These are phyloP conservation scores for Oxygymnocypris stewartii DNA, from an alignment of 2,113 vertebrate species.

Conservation along the genomic window DNA sequence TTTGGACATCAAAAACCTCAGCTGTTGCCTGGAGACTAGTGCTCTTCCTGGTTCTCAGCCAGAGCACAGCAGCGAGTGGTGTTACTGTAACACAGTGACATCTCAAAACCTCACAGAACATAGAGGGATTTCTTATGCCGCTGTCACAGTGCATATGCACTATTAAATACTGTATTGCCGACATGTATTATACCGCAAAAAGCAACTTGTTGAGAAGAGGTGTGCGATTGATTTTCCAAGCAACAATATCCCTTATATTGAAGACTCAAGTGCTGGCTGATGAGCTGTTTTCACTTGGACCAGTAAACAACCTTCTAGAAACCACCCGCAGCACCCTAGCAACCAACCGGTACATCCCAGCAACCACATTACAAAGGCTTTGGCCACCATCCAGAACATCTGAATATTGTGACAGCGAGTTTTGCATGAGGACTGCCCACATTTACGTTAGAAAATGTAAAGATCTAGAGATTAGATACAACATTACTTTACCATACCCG, in stretches of 20 bases:
- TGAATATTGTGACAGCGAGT: not conserved
- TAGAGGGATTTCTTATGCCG: constrained; percentile 12
- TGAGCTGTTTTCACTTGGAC: not conserved
- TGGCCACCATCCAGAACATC: not conserved
- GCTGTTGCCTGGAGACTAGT: constrained; percentile 62
- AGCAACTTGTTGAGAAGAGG: not conserved
- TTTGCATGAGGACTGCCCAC: not conserved
- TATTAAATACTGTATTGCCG: not conserved
- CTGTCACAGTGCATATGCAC: not conserved
- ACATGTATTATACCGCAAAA: not conserved
- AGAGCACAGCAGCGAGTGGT: constrained; percentile 30
- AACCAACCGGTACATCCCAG: not conserved
- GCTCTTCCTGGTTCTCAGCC: constrained; percentile 47
- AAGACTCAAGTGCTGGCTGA: not conserved
- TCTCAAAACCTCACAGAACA: constrained; percentile 37
- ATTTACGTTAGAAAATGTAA: not conserved
- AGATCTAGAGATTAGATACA: not conserved
- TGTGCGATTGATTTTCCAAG: not conserved
- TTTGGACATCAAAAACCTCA: constrained; percentile 63
- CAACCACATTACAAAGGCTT: not conserved
- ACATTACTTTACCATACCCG: not conserved
- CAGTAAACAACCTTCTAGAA: not conserved
- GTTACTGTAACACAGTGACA: constrained; percentile 40
- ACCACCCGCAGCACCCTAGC: not conserved
- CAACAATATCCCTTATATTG: not conserved